Conservation (phyloP, 2,113 vertebrate genomes). For the Oxygymnocypris stewartii region DNA sequence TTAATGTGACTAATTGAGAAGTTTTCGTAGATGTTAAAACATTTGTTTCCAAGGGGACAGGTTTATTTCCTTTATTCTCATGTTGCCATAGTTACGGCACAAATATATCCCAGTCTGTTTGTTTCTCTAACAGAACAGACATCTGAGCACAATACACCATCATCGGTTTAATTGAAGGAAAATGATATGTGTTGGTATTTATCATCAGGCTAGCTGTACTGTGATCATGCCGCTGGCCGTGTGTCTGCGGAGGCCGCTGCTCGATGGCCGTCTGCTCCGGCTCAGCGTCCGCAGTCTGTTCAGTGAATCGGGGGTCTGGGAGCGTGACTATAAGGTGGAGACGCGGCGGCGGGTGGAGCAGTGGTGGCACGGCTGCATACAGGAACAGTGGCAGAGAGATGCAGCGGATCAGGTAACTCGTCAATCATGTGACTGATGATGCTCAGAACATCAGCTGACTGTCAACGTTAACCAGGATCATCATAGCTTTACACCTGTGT, state of each 20-base stretch:
- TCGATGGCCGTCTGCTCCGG: neutral
- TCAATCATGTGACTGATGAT: neutral
- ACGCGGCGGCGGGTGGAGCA: constrained; percentile 85
- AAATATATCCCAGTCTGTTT: constrained; percentile 13
- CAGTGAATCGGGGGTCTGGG: constrained; percentile 89
- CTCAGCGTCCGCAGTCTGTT: constrained; percentile 76
- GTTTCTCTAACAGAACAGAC: constrained; percentile 25
- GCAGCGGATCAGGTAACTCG: constrained; percentile 72
- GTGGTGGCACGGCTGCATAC: constrained; percentile 87
- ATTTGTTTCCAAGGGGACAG: constrained; percentile 52
- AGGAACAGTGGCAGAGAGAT: constrained; percentile 74
- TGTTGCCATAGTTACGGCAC: constrained; percentile 50
- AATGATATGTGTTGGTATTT: neutral
- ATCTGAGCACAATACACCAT: constrained; percentile 13
- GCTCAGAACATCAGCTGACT: too few species aligned
- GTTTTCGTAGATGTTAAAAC: constrained; percentile 22
- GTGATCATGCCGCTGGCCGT: constrained; percentile 70
- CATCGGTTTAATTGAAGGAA: neutral
- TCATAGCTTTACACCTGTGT: too few species aligned
- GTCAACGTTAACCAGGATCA: neutral
- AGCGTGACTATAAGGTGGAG: constrained; percentile 80
- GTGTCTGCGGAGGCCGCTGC: constrained; percentile 64
- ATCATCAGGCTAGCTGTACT: neutral
- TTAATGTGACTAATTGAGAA: neutral
- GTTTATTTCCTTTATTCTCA: constrained; percentile 36